These are phyloP conservation scores for Chrysina gloriosa DNA, from an alignment of 2,888 invertebrate genomes.

Conservation along the genomic window DNA sequence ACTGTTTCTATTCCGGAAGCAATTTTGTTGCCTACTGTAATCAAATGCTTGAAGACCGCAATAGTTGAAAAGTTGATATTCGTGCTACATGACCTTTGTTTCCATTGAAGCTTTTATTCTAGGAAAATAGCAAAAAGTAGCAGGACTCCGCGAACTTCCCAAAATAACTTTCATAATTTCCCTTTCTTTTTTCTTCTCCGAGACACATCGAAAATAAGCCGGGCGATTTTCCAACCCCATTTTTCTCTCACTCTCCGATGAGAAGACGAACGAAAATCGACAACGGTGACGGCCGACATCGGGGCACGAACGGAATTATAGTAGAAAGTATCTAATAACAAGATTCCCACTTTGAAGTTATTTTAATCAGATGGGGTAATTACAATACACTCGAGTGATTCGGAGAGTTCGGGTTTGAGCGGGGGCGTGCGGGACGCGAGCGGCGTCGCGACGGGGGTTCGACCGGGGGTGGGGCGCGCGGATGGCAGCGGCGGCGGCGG, in stretches of 20 bases:
- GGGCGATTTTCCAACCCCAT: neutral
- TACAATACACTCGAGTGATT: slow-evolving; percentile 62
- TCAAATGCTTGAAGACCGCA: no score
- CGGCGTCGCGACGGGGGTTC: slow-evolving; percentile 48
- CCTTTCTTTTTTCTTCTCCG: no score
- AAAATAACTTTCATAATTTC: no score
- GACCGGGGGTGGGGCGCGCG: slow-evolving; percentile 54
- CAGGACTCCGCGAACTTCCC: no score
- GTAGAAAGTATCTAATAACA: slow-evolving; percentile 59
- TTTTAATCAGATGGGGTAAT: slow-evolving; percentile 63
- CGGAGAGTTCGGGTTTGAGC: slow-evolving; percentile 44
- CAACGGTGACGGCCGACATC: slow-evolving; percentile 13
- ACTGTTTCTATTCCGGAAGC: no score
- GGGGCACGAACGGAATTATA: slow-evolving; percentile 32
- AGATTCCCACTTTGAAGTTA: slow-evolving; percentile 65
- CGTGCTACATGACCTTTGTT: no score
- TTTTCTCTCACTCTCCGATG: neutral
- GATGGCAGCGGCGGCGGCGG: slow-evolving; percentile 54
- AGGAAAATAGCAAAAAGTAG: no score
- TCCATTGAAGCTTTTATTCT: no score
- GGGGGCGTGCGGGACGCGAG: slow-evolving; percentile 41
- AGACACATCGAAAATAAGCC: neutral
- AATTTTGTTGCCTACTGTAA: no score
- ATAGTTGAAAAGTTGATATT: no score
- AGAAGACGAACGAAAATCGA: neutral